A percentile compares a stretch with the other conserved stretches of the same genome.
phyloP scores from a whole-genome alignment of 2,888 invertebrate species.

The Sarcophaga caerulescens region DNA sequence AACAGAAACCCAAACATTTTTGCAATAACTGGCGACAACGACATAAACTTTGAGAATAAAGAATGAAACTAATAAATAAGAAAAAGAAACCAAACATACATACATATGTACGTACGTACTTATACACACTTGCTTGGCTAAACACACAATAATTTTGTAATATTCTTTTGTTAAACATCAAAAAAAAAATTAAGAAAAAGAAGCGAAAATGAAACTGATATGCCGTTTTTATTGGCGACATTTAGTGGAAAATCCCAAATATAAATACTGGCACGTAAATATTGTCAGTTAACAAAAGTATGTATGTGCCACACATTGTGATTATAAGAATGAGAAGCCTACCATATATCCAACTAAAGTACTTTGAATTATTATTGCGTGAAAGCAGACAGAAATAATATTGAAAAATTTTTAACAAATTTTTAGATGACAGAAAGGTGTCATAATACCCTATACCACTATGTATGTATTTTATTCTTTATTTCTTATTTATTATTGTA shows the following conservation, averaged over 20 bases:
- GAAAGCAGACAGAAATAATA: background rate
- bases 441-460: no score
- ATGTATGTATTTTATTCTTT: no score
- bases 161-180: conserved; percentile 31
- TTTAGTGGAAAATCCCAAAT: conserved; percentile 55
- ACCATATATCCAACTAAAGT: background rate
- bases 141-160: conserved; percentile 52
- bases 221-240: conserved; percentile 43
- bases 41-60: conserved; percentile 41
- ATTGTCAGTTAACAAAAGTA: conserved; percentile 10
- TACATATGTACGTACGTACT: background rate
- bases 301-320: background rate
- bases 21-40: conserved; percentile 50
- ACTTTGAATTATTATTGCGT: background rate
- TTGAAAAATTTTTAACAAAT: no score
- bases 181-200: conserved; percentile 2
- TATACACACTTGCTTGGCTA: conserved; percentile 27
- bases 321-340: background rate
- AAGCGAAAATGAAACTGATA: conserved; percentile 50
- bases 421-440: no score
- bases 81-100: conserved; percentile 30
- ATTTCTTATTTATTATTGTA: no score
- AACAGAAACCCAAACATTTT: conserved; percentile 54
- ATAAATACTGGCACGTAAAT: conserved; percentile 47
- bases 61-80: conserved; percentile 36